phyloP scores from a whole-genome alignment of 1,140 invertebrate species.

The Maniola jurtina region DNA sequence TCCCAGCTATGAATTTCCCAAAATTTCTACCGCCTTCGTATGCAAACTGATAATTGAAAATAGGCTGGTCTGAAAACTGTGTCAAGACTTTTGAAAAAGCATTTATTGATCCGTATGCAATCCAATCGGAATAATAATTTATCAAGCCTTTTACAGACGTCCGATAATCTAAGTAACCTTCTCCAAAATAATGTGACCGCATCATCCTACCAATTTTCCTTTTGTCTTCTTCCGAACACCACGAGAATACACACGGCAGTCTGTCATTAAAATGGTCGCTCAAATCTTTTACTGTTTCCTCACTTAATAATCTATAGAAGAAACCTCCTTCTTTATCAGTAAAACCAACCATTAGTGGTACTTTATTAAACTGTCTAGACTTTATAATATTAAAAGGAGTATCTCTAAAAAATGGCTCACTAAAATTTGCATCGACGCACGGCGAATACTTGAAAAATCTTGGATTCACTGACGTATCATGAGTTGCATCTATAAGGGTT shows the following conservation, averaged over 20 bases:
- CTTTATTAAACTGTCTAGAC: constrained; percentile 57
- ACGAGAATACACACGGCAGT: constrained; percentile 56
- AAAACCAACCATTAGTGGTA: constrained; percentile 58
- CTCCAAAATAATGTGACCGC: constrained; percentile 53
- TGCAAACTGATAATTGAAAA: constrained; percentile 61
- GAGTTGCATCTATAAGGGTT: constrained; percentile 39
- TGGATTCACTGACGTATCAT: constrained; percentile 47
- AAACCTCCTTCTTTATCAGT: constrained; percentile 55
- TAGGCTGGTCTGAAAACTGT: constrained; percentile 42
- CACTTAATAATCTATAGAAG: constrained; percentile 52
- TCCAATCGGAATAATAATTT: constrained; percentile 61
- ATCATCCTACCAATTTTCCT: constrained; percentile 37
- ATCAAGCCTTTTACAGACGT: constrained; percentile 36
- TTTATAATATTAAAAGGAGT: constrained; percentile 54
- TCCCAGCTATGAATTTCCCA: constrained; percentile 38
- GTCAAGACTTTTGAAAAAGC: constrained; percentile 52
- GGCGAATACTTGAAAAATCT: constrained; percentile 61
- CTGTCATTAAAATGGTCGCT: constrained; percentile 51
- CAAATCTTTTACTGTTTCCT: constrained; percentile 43
- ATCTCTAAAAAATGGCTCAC: constrained; percentile 52
- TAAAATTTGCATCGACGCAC: constrained; percentile 56
- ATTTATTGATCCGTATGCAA: constrained; percentile 47
- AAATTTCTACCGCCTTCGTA: constrained; percentile 59
- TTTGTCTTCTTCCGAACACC: constrained; percentile 47
- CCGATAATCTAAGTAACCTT: constrained; percentile 34